Evolutionary conservation across 2,888 invertebrate genomes (phyloP).

Genomic region (Tridacna gigas): DNA sequence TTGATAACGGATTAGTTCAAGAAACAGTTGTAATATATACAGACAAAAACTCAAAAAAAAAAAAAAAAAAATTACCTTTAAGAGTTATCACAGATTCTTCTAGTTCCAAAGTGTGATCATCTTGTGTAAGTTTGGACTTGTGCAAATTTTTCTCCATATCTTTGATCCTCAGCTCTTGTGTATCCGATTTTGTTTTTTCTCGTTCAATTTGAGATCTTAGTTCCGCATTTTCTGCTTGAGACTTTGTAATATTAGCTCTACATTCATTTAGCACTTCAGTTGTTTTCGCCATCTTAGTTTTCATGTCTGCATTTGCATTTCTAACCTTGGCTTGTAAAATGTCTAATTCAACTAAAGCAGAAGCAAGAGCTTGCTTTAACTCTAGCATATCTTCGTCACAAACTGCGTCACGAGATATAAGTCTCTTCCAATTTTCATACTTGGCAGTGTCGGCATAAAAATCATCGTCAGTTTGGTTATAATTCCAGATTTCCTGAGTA

Average conservation of each 20-base stretch:
- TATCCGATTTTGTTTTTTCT: slow-evolving; percentile 71
- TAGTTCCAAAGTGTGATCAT: slow-evolving; percentile 67
- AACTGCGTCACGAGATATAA: slow-evolving; percentile 68
- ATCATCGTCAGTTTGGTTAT: slow-evolving; percentile 67
- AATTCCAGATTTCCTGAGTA: slow-evolving; percentile 77
- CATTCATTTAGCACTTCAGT: slow-evolving; percentile 79
- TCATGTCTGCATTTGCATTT: slow-evolving; percentile 77
- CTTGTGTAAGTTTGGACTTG: slow-evolving; percentile 62
- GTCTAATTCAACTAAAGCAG: slow-evolving; percentile 78
- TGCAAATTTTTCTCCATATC: slow-evolving; percentile 71
- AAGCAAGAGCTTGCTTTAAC: slow-evolving; percentile 79
- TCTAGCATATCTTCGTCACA: slow-evolving; percentile 76
- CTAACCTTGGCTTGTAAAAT: slow-evolving; percentile 77
- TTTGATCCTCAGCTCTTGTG: slow-evolving; percentile 65
- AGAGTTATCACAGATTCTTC: slow-evolving; percentile 68
- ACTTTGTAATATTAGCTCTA: slow-evolving; percentile 73
- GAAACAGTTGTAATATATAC: not conserved
- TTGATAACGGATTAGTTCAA: not conserved
- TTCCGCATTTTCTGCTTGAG: slow-evolving; percentile 79
- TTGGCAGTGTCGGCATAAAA: slow-evolving; percentile 71
- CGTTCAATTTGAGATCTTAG: slow-evolving; percentile 72
- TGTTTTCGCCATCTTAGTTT: slow-evolving; percentile 77
- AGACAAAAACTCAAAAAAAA: not conserved
- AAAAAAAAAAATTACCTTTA: slow-evolving; percentile 55
- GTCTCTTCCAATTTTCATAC: slow-evolving; percentile 72